Base-by-base conservation (phyloP, 2,888 invertebrate species). In the Elaeidobius kamerunicus region DNA sequence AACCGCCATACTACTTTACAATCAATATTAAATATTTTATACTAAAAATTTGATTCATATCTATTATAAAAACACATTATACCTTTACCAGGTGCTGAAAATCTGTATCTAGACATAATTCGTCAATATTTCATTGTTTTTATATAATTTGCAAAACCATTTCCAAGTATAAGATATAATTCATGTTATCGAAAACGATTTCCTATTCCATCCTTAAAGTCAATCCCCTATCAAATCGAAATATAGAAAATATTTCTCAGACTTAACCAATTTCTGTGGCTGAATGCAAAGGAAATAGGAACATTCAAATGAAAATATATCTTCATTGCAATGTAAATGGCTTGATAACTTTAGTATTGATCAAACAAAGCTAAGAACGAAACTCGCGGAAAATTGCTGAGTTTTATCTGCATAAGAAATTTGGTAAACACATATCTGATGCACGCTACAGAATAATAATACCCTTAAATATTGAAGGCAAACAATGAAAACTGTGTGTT, bases 231-330 rank as follows among this genome's bases (percentile, higher is more conserved):
- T 45, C 39, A 52, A 51, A 40, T 16, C 27, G n/a, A 32, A 27
- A 23, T 32, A 14, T 45, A 36, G 20, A 35, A 20, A 47, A 39
- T 47, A 17, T 44, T 40, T 15, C 20, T 45, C 40, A 35, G 52
- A 34, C 32, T 45, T 45, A 30, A 40, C 17, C 45, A 46, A 52
- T 46, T 46, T 52, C 35, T 41, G n/a, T 40, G 19, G 28, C 41
- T 40, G 36, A 46, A 44, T 51, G 17, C 39, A 38, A 44, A 38
- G 47, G 39, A 47, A 47, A 47, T 40, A 47, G 47, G 40, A 19
- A 42, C 41, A 52, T 52, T 34, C 14, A 30, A 47, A 46, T 46
- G 52, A 41, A 47, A 41, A 52, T 35, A 27, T 46, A 52, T 47
- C 30, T 46, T 47, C 42, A 46, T 52, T 42, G 36, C 28, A 42